Evolutionary conservation across 2,797 vertebrate species (phyloP).

Genomic region (Bucorvus abyssinicus): DNA sequence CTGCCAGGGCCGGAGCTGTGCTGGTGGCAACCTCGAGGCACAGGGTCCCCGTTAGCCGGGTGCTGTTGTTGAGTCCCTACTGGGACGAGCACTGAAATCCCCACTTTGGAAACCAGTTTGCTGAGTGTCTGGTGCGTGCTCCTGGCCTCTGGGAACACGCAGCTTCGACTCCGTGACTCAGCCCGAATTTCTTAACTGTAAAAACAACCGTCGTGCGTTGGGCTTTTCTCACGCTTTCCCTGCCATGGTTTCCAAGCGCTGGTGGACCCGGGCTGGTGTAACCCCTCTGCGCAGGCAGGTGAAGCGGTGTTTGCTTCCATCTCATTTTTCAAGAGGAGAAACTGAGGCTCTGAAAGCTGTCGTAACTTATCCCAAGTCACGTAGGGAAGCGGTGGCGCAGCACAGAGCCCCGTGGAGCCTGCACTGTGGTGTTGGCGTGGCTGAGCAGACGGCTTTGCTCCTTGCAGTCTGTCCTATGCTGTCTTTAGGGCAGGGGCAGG

Average conservation of each 20-base stretch:
- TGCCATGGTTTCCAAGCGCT: neutral
- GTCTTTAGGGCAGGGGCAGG: neutral
- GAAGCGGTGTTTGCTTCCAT: rapidly evolving
- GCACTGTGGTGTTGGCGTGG: neutral
- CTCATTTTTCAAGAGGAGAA: neutral
- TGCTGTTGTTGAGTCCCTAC: rapidly evolving
- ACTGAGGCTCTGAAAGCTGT: neutral
- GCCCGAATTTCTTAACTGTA: neutral
- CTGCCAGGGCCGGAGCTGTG: rapidly evolving
- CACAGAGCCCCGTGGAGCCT: rapidly evolving
- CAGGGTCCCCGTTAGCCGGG: neutral
- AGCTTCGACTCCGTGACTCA: neutral
- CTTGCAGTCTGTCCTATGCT: rapidly evolving
- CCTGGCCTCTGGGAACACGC: neutral
- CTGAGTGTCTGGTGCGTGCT: neutral
- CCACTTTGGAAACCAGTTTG: neutral
- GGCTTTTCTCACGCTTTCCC: slow-evolving; percentile 2
- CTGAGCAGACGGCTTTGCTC: neutral
- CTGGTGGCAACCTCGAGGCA: rapidly evolving
- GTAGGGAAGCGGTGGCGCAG: rapidly evolving
- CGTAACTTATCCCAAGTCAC: rapidly evolving
- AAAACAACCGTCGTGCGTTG: neutral
- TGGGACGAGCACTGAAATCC: rapidly evolving
- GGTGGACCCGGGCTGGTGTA: neutral
- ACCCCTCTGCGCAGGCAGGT: neutral